Percentiles rank a stretch among this genome's conserved stretches.
Evolutionary conservation across 2,113 vertebrate species (phyloP).

Genomic region (Addax nasomaculatus): DNA sequence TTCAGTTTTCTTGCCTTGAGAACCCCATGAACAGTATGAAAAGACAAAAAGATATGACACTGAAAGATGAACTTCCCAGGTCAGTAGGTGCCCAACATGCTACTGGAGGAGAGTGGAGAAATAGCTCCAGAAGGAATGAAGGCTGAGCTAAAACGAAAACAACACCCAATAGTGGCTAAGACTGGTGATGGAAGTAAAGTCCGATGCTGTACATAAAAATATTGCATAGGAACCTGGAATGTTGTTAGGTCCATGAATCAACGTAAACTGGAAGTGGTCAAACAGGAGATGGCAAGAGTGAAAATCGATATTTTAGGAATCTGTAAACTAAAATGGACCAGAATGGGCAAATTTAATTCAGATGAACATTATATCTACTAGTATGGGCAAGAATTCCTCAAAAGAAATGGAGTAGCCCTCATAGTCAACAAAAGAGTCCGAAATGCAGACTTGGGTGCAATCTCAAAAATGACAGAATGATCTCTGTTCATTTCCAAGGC

Average conservation of each 20-base stretch:
- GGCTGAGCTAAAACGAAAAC: not conserved
- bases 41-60: not conserved
- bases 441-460: not conserved
- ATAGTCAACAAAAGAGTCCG: not conserved
- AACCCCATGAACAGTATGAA: not conserved
- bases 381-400: not conserved
- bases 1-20: not conserved
- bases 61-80: not conserved
- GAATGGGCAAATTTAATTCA: not conserved
- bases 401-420: not conserved
- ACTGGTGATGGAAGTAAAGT: not conserved
- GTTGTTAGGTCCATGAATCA: not conserved
- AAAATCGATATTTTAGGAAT: not conserved
- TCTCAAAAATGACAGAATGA: not conserved
- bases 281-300: not conserved
- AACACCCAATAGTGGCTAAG: not conserved
- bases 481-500: not conserved
- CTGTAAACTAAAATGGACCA: not conserved
- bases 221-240: not conserved
- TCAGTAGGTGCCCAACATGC: not conserved
- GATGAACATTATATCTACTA: not conserved
- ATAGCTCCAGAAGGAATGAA: not conserved
- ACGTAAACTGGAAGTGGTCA: not conserved
- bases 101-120: not conserved
- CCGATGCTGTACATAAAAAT: not conserved